phyloP scores from a whole-genome alignment of 2,113 vertebrate species.

The Isichthys henryi region DNA sequence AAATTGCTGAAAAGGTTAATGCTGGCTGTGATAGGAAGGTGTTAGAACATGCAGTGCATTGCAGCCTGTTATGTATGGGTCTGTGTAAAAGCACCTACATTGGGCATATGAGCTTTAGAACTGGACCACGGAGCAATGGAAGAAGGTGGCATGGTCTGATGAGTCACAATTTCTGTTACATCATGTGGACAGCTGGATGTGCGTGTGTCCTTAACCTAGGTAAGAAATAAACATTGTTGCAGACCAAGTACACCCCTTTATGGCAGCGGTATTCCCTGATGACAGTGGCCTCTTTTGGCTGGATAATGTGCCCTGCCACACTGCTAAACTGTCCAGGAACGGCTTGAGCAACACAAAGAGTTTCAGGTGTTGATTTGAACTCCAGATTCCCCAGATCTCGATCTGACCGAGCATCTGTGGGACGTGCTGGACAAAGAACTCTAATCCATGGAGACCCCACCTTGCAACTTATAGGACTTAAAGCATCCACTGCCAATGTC shows the following conservation, averaged over 20 bases:
- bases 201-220: not conserved
- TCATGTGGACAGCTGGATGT: not conserved
- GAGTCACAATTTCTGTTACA: not conserved
- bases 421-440: not conserved
- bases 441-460: not conserved
- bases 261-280: not conserved
- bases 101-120: not conserved
- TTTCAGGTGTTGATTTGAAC: not conserved
- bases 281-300: not conserved
- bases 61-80: not conserved
- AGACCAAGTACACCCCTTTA: not conserved
- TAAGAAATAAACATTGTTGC: not conserved
- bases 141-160: not conserved
- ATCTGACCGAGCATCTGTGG: not conserved
- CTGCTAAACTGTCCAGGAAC: not conserved
- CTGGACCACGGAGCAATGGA: not conserved
- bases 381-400: not conserved
- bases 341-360: not conserved
- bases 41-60: not conserved
- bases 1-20: not conserved
- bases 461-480: not conserved
- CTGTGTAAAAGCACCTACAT: not conserved
- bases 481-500: not conserved
- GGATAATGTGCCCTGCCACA: not conserved
- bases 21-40: not conserved